Percentiles rank a stretch among this genome's conserved stretches.
These are phyloP conservation scores for Paramacrobiotus metropolitanus DNA, from an alignment of 1,140 invertebrate genomes.

Conservation along the genomic window DNA sequence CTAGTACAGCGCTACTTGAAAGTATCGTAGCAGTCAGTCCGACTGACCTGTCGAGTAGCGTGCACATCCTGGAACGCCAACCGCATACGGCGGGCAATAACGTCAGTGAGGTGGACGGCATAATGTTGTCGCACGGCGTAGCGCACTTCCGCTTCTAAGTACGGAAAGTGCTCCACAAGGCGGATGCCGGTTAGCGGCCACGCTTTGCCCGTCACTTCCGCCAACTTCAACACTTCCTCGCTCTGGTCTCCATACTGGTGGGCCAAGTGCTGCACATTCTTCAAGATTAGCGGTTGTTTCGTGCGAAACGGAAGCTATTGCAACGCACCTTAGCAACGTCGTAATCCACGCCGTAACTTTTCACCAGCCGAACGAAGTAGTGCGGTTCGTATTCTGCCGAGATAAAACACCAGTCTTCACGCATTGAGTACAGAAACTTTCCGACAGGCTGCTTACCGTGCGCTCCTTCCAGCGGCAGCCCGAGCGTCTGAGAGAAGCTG, in stretches of 20 bases:
- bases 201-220: slow-evolving; percentile 72
- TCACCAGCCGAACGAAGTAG: neutral
- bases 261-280: slow-evolving; percentile 83
- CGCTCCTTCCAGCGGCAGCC: slow-evolving; percentile 25
- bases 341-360: neutral
- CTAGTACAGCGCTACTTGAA: too few species aligned
- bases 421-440: too few species aligned
- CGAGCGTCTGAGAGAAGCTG: slow-evolving; percentile 2
- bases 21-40: too few species aligned
- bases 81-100: neutral
- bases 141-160: slow-evolving; percentile 83
- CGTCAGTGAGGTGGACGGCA: neutral
- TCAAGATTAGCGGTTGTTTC: too few species aligned
- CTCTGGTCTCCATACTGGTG: slow-evolving; percentile 92
- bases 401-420: too few species aligned
- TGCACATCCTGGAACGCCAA: neutral
- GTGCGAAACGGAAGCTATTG: too few species aligned
- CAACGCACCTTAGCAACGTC: neutral
- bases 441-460: too few species aligned
- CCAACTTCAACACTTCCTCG: slow-evolving; percentile 88
- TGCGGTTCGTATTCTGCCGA: too few species aligned
- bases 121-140: slow-evolving; percentile 4
- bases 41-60: too few species aligned
- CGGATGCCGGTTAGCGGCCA: slow-evolving; percentile 86
- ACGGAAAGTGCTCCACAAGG: slow-evolving; percentile 90